Evolutionary conservation across 2,797 vertebrate species (phyloP).

Genomic region (Oreortyx pictus): DNA sequence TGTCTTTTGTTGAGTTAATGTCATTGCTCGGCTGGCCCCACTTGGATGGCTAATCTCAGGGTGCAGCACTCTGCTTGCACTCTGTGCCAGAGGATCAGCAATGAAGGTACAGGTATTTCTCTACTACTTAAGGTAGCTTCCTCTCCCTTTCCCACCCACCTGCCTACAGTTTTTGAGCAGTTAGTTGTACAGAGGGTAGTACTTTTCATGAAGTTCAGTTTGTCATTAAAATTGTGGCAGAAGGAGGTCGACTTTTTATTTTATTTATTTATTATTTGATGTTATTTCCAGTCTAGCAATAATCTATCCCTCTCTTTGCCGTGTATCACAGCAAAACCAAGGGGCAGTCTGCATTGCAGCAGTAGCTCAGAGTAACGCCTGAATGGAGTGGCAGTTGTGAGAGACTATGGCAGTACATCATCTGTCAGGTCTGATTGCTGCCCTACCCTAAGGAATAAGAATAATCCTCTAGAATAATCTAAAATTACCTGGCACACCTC

Average conservation of each 20-base stretch:
- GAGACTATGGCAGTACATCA: no score
- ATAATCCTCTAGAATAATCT: no score
- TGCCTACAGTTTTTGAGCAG: background rate
- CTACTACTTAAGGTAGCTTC: background rate
- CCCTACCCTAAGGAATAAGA: no score
- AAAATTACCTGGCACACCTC: background rate
- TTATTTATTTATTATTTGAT: no score
- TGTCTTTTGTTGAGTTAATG: background rate
- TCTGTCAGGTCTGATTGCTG: no score
- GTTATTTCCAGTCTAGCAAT: background rate
- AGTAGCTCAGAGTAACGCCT: no score
- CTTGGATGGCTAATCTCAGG: background rate
- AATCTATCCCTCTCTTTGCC: background rate
- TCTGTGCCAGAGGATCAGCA: background rate
- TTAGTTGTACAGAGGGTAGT: background rate
- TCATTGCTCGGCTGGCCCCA: fast-evolving
- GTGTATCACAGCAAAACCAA: no score
- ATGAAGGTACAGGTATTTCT: background rate
- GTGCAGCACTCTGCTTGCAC: background rate
- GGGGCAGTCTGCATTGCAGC: no score
- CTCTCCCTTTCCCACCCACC: background rate
- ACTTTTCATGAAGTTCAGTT: background rate
- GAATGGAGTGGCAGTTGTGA: no score
- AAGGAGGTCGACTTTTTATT: background rate
- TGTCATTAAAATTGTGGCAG: background rate